Conservation (phyloP, 2,797 vertebrate genomes). For the Sebastes hubbsi region DNA sequence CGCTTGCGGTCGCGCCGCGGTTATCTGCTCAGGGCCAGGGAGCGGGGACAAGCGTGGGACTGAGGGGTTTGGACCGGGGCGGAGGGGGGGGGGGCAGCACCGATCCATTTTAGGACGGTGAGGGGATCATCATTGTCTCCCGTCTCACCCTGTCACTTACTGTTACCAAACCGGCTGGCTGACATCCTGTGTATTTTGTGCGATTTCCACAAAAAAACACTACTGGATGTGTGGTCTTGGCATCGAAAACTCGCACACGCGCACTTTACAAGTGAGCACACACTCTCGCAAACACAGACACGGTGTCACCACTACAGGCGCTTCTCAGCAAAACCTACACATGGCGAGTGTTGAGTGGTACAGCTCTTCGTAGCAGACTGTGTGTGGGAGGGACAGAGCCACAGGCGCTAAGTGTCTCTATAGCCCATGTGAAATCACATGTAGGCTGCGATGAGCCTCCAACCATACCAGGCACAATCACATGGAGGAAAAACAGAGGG, state of each 20-base stretch:
- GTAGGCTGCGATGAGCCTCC: slow-evolving; percentile 81
- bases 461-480: slow-evolving; percentile 74
- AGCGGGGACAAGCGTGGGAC: slow-evolving; percentile 57
- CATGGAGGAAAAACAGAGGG: slow-evolving; percentile 57
- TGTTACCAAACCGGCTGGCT: slow-evolving; percentile 57
- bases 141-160: slow-evolving; percentile 77
- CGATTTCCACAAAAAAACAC: slow-evolving; percentile 34
- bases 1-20: slow-evolving; percentile 41
- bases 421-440: slow-evolving; percentile 81
- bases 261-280: slow-evolving; percentile 55
- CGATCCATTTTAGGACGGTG: slow-evolving; percentile 73
- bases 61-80: slow-evolving; percentile 55
- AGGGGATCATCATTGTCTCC: slow-evolving; percentile 78
- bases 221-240: slow-evolving; percentile 77
- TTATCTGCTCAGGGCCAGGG: slow-evolving; percentile 82
- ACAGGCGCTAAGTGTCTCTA: slow-evolving; percentile 78
- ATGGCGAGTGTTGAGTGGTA: slow-evolving; percentile 67
- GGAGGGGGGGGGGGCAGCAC: slow-evolving; percentile 47
- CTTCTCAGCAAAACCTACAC: slow-evolving; percentile 75
- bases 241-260: slow-evolving; percentile 38
- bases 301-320: slow-evolving; percentile 72
- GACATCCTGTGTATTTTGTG: slow-evolving; percentile 56
- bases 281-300: slow-evolving; percentile 41
- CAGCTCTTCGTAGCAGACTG: slow-evolving; percentile 65
- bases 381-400: slow-evolving; percentile 79